Evolutionary conservation across 2,797 vertebrate genomes (phyloP).

Genomic region (Acrossocheilus fasciatus): DNA sequence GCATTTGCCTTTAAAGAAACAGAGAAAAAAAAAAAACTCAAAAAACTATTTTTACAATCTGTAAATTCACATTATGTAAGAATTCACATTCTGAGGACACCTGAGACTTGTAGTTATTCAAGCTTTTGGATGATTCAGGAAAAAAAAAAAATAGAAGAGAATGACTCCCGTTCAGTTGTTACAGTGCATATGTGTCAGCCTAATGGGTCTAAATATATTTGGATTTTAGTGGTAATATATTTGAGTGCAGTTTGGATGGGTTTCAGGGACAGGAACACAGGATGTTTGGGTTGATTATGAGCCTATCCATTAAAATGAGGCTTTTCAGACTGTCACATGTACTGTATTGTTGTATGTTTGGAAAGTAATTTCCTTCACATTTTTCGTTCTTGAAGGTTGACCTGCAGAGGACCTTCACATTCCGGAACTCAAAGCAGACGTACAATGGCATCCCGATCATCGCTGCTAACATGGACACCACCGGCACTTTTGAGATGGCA

Average conservation of each 20-base stretch:
- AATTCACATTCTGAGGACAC: background rate
- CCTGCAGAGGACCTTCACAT: conserved; percentile 92
- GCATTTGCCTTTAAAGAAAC: too few relatives aligned
- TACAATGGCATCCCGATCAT: conserved; percentile 97
- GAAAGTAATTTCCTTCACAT: conserved; percentile 2
- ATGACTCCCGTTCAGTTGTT: background rate
- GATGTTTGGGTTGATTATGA: background rate
- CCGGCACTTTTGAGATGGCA: conserved; percentile 98
- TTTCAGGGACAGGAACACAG: background rate
- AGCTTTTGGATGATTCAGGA: background rate
- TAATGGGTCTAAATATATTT: background rate
- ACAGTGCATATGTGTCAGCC: background rate
- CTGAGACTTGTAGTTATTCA: background rate
- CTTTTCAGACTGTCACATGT: conserved; percentile 1
- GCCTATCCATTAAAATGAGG: background rate
- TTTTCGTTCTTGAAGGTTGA: conserved; percentile 83
- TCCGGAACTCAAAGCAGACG: conserved; percentile 97
- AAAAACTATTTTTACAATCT: background rate
- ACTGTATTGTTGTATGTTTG: conserved; percentile 5
- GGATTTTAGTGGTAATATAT: background rate
- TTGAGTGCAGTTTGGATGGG: background rate
- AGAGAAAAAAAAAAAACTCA: background rate
- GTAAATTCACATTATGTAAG: too few relatives aligned
- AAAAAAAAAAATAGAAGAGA: background rate
- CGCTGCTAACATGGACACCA: conserved; percentile 98